Evolutionary conservation across 2,888 invertebrate species (phyloP), one percentile per base, ranked within the genome.

Genomic region (Cataglyphis altisquamis): DNA sequence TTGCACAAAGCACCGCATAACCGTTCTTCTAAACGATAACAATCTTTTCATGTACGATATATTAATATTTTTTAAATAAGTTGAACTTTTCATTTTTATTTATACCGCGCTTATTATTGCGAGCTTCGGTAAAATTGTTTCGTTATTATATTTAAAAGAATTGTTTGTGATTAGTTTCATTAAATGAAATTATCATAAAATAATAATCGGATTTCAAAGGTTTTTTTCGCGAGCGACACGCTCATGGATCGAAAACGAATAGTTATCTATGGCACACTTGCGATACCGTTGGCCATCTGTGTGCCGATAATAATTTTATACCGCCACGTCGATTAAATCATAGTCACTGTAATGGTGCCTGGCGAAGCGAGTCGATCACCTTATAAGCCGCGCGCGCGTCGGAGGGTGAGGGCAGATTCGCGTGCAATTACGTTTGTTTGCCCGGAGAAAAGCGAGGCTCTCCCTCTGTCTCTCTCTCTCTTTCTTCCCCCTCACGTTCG

Each of bases 351-450:
- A 87, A 87, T 88, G 84, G 84, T 63, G 83, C 73, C n/a, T 60
- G 45, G 60, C 41, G 41, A 68, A 29, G 52, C n/a, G 52, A 55
- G 25, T 39, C 52, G 67, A 66, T 82, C 60, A 67, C 12, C 85
- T 81, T 81, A 48, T 75, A 83, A 81, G 82, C 82, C 78, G 66
- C 64, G 86, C 55, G 48, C 70, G 48, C 70, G 82, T 78, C 41
- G 83, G 29, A 75, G 68, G 70, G 77, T 57, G 70, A 57, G 60
- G 77, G 57, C 72, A 83, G 82, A 86, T 86, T 88, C 86, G 82
- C 88, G 88, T 88, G 92, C 91, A 92, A 92, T 92, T 92, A 92
- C 90, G 90, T 90, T 89, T 90, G 91, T 91, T 92, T 92, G 92
- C 89, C 84, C 82, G 77, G 70, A 87, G 84, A 70, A 82, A 67